Evolutionary conservation across 1,140 invertebrate genomes (phyloP).

Genomic region (Philopotamus ludificatus): DNA sequence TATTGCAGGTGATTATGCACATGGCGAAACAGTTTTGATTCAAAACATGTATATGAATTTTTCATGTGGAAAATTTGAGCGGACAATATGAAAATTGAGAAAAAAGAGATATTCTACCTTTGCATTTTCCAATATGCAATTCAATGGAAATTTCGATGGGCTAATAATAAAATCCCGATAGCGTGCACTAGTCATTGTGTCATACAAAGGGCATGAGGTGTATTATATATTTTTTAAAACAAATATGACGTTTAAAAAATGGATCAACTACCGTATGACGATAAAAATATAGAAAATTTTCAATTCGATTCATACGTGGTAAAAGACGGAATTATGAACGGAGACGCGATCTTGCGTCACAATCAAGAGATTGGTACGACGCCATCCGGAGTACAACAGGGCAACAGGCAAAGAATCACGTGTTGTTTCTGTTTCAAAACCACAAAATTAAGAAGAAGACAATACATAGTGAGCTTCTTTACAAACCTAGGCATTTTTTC

Average conservation of each 20-base stretch:
- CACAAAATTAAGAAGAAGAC: constrained; percentile 56
- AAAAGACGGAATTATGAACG: constrained; percentile 40
- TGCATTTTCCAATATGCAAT: constrained; percentile 11
- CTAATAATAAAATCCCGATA: constrained; percentile 5
- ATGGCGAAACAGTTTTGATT: too few species aligned
- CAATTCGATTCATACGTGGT: constrained; percentile 28
- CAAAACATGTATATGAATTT: too few species aligned
- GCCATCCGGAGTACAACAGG: constrained; percentile 12
- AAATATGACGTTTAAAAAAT: constrained; percentile 26
- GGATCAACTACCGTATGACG: constrained; percentile 31
- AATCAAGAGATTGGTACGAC: constrained; percentile 14
- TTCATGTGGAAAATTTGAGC: too few species aligned
- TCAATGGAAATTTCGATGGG: constrained; percentile 13
- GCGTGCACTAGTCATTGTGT: neutral
- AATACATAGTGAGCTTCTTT: constrained; percentile 65
- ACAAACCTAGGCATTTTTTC: constrained; percentile 87
- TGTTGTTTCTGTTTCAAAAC: constrained; percentile 59
- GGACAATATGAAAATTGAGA: constrained; percentile 4
- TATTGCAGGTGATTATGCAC: too few species aligned
- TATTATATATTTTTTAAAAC: neutral
- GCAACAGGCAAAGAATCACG: constrained; percentile 48
- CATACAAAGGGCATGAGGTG: neutral
- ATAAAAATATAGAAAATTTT: constrained; percentile 33
- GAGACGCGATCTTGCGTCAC: constrained; percentile 18
- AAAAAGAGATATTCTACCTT: constrained; percentile 6